Conservation (phyloP, 1,140 invertebrate genomes). For the Listronotus oregonensis region DNA sequence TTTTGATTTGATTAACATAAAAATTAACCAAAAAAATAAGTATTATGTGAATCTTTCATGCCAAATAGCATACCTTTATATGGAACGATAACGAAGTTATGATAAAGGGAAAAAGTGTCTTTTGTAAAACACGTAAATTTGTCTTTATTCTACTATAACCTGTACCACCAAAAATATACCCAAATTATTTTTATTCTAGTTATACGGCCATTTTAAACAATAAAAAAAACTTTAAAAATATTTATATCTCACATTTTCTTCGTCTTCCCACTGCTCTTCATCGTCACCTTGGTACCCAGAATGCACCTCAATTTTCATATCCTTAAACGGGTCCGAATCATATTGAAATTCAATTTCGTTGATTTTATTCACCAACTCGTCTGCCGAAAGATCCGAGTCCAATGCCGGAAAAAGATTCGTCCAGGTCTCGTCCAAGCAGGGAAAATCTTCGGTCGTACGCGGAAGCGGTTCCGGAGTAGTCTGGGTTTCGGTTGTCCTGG, state of each 20-base stretch:
- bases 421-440: not conserved
- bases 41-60: no score
- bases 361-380: conserved; percentile 9
- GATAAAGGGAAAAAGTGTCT: no score
- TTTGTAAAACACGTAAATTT: no score
- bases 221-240: no score
- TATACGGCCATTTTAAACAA: no score
- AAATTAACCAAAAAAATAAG: no score
- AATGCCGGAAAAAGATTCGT: conserved; percentile 5
- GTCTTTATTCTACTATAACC: no score
- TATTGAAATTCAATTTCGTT: conserved; percentile 6
- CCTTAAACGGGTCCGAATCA: conserved; percentile 8
- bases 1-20: no score
- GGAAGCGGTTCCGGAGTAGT: not conserved
- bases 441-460: not conserved
- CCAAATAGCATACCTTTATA: no score
- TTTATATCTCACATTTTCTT: not conserved
- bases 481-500: not conserved
- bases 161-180: no score
- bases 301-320: conserved; percentile 14
- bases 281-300: not conserved
- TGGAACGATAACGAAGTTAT: no score
- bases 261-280: not conserved
- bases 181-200: no score
- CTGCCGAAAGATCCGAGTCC: not conserved